phyloP scores from a whole-genome alignment of 1,140 invertebrate species.

The Chironomus tepperi region DNA sequence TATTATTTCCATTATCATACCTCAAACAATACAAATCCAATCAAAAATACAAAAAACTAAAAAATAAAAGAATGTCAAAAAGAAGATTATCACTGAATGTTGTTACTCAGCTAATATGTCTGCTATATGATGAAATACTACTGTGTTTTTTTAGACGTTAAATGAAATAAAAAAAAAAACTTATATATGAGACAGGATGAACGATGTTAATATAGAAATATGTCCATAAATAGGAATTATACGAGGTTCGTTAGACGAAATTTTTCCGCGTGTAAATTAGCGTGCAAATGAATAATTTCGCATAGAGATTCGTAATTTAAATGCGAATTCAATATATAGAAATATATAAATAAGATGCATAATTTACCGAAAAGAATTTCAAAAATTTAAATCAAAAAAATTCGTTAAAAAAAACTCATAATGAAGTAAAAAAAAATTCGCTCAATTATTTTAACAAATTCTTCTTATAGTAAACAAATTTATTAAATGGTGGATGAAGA shows the following conservation, averaged over 20 bases:
- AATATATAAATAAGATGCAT: not conserved
- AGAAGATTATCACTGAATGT: too few species aligned
- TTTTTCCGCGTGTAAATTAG: conserved; percentile 11
- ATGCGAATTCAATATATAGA: not conserved
- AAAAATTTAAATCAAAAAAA: not conserved
- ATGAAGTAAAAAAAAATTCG: conserved; percentile 4
- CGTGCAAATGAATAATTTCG: not conserved
- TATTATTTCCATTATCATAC: too few species aligned
- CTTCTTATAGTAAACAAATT: not conserved
- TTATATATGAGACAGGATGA: not conserved
- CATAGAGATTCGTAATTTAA: not conserved
- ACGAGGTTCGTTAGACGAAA: conserved; percentile 20
- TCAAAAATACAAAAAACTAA: too few species aligned
- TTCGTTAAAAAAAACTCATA: not conserved
- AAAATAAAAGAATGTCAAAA: too few species aligned
- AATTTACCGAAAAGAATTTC: conserved; percentile 22
- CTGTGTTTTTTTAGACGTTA: conserved; percentile 8
- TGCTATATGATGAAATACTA: too few species aligned
- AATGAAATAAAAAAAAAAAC: not conserved
- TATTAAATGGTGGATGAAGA: conserved; percentile 1
- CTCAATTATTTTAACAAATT: conserved; percentile 11
- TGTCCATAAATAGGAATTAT: conserved; percentile 23
- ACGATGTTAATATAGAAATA: conserved; percentile 24
- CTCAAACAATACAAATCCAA: too few species aligned
- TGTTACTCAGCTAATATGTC: too few species aligned